Conservation (phyloP, 2,113 vertebrate species). For the Formicarius rufipectus region DNA sequence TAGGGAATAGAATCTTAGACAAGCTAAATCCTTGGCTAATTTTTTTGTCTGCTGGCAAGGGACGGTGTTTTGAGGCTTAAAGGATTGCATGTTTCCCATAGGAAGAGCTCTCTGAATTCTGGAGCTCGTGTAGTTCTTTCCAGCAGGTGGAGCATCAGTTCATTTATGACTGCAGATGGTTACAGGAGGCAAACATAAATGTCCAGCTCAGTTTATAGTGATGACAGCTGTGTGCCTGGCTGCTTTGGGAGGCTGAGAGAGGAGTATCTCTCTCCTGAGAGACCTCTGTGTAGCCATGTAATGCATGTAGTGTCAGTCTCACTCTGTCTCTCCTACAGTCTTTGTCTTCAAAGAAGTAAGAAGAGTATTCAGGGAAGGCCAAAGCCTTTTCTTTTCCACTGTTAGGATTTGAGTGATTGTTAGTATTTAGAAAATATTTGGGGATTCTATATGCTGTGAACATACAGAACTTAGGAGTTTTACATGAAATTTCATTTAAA, state of each 20-base stretch:
- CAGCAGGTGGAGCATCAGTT: constrained; percentile 60
- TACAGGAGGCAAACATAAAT: not conserved
- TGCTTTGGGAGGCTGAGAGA: not conserved
- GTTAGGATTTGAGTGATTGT: not conserved
- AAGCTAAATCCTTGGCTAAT: not conserved
- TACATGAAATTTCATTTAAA: not conserved
- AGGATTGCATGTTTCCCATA: not conserved
- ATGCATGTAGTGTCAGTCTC: no score
- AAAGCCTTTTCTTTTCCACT: not conserved
- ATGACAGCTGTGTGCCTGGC: not conserved
- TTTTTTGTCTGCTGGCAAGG: not conserved
- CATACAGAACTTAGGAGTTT: not conserved
- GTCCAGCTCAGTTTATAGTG: accelerated
- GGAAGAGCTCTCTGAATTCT: not conserved
- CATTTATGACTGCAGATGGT: not conserved
- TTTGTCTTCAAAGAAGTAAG: not conserved
- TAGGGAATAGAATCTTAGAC: not conserved
- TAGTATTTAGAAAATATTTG: not conserved
- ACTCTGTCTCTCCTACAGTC: not conserved
- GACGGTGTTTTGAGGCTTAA: not conserved
- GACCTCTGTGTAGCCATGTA: not conserved
- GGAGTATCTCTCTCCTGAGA: not conserved
- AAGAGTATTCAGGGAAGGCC: not conserved
- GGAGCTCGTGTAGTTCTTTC: not conserved
- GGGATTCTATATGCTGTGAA: not conserved